phyloP scores from a whole-genome alignment of 2,797 vertebrate species.

The Amblyraja radiata region DNA sequence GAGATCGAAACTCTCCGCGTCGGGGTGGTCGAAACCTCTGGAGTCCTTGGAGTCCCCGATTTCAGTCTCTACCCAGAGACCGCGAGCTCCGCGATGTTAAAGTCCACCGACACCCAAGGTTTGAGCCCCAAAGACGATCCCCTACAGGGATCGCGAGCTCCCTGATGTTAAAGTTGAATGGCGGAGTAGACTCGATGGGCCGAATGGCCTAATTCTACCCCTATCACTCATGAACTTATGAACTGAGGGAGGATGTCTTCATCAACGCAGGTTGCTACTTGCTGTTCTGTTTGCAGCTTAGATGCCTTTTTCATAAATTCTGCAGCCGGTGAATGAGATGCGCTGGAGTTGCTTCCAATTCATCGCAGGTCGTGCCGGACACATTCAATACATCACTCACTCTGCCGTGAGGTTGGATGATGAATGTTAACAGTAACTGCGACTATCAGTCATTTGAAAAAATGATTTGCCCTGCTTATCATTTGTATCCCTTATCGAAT shows the following conservation, averaged over 20 bases:
- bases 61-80: no score
- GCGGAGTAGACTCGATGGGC: no score
- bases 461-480: background rate
- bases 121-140: no score
- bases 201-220: no score
- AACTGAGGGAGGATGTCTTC: background rate
- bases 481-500: background rate
- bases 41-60: no score
- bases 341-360: background rate
- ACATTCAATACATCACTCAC: background rate
- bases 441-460: background rate
- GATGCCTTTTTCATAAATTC: background rate
- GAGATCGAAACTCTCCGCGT: no score
- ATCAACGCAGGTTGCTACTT: background rate
- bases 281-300: background rate
- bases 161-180: no score
- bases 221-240: background rate
- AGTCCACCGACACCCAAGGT: no score
- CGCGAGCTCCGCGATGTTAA: no score
- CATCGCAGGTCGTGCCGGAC: background rate
- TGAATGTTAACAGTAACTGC: background rate
- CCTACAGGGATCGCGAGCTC: no score
- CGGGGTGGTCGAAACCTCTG: no score
- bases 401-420: background rate
- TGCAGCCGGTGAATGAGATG: background rate